These are phyloP conservation scores for Goniozus legneri DNA, from an alignment of 1,140 invertebrate genomes.

Conservation along the genomic window DNA sequence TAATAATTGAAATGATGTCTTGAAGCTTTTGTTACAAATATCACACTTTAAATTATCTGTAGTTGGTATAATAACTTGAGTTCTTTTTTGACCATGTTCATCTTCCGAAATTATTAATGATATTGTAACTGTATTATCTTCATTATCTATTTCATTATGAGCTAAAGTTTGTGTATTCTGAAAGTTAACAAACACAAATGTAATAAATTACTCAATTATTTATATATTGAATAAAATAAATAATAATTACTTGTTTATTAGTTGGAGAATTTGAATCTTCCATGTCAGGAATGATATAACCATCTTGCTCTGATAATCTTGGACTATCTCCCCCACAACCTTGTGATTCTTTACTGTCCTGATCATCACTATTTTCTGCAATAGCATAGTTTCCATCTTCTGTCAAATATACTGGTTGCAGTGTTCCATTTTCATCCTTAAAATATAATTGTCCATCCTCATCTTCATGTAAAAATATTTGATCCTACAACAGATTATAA, in stretches of 20 bases:
- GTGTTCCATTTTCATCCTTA: slow-evolving; percentile 43
- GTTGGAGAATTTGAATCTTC: slow-evolving; percentile 22
- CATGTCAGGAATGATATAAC: slow-evolving; percentile 33
- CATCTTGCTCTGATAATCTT: slow-evolving; percentile 29
- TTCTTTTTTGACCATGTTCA: slow-evolving; percentile 50
- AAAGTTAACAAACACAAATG: slow-evolving; percentile 4
- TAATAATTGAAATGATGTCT: slow-evolving; percentile 47
- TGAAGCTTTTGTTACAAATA: slow-evolving; percentile 49
- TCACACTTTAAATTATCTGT: slow-evolving; percentile 47
- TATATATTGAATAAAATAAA: slow-evolving; percentile 1
- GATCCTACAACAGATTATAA: slow-evolving; percentile 32
- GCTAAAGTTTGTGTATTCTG: slow-evolving; percentile 14
- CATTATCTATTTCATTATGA: slow-evolving; percentile 38
- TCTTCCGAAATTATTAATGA: slow-evolving; percentile 52
- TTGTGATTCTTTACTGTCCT: slow-evolving; percentile 32
- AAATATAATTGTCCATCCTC: slow-evolving; percentile 51
- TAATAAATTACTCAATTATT: not conserved
- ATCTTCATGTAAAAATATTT: slow-evolving; percentile 51
- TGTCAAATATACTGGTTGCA: slow-evolving; percentile 49
- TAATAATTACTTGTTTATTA: slow-evolving; percentile 33
- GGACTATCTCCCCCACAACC: slow-evolving; percentile 21
- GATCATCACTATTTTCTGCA: slow-evolving; percentile 37
- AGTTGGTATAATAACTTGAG: slow-evolving; percentile 53
- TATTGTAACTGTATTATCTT: slow-evolving; percentile 51
- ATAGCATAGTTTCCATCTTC: slow-evolving; percentile 52